These are phyloP conservation scores for Andrena trimmerana DNA, from an alignment of 2,888 invertebrate genomes.

Conservation along the genomic window DNA sequence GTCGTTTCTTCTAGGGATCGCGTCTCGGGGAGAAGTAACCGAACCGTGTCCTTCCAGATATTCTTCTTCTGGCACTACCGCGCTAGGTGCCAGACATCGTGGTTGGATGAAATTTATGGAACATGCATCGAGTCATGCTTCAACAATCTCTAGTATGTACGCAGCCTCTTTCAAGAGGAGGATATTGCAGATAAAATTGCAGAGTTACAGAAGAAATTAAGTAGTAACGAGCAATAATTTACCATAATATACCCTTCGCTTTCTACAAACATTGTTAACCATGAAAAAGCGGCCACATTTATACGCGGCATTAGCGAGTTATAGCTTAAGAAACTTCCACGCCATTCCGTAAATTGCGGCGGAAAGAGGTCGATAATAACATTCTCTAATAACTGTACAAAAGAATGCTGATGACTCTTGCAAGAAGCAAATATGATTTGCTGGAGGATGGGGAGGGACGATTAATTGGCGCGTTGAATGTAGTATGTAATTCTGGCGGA, in stretches of 20 bases:
- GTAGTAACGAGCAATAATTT: background rate
- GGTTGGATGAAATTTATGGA: background rate
- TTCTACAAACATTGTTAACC: conserved; percentile 22
- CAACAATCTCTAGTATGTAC: background rate
- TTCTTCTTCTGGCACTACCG: background rate
- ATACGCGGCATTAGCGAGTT: no score
- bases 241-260: background rate
- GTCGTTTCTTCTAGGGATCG: no score
- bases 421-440: background rate
- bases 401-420: background rate
- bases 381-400: background rate
- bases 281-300: background rate
- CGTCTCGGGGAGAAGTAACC: no score
- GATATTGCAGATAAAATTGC: background rate
- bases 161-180: background rate
- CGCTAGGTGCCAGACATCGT: background rate
- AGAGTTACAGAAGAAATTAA: background rate
- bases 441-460: background rate
- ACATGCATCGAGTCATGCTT: background rate
- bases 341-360: background rate
- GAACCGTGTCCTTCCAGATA: background rate
- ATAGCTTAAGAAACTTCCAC: background rate
- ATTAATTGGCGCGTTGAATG: background rate
- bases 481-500: background rate
- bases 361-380: background rate